Evolutionary conservation across 2,888 invertebrate genomes (phyloP).

Genomic region (Nycteola revayana): DNA sequence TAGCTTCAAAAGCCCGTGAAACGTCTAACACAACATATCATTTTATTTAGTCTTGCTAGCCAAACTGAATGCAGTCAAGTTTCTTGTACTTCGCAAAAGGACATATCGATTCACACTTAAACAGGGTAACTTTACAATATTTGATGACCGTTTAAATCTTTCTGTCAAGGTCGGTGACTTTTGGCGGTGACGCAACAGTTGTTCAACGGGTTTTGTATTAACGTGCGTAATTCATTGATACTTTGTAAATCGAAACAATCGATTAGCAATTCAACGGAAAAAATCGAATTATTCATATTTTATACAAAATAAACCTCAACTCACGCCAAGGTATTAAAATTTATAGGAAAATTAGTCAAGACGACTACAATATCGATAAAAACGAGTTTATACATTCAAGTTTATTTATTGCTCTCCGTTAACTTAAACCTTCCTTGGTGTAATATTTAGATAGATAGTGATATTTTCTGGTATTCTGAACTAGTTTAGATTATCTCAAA

Average conservation of each 20-base stretch:
- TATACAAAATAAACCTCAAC: slow-evolving; percentile 8
- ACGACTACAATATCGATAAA: slow-evolving; percentile 1
- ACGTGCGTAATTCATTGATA: slow-evolving; percentile 60
- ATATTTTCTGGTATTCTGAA: slow-evolving; percentile 25
- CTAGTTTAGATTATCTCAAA: slow-evolving; percentile 41
- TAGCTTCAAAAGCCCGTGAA: no score
- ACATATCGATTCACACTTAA: slow-evolving; percentile 9
- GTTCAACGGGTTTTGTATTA: slow-evolving; percentile 60
- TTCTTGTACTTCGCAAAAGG: no score
- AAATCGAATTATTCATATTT: no score
- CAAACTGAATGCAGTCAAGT: no score
- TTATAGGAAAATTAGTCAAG: slow-evolving; percentile 3
- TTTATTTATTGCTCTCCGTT: slow-evolving; percentile 5
- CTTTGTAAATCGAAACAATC: neutral
- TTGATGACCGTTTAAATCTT: slow-evolving; percentile 35
- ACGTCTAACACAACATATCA: no score
- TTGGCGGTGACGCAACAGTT: slow-evolving; percentile 62
- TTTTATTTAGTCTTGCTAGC: no score
- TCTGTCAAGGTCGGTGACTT: slow-evolving; percentile 64
- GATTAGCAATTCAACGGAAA: neutral
- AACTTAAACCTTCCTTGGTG: no score
- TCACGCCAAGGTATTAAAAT: slow-evolving; percentile 1
- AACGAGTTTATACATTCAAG: slow-evolving; percentile 1
- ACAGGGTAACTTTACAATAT: slow-evolving; percentile 19
- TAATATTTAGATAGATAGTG: no score